Conservation (phyloP, 2,113 vertebrate genomes). For the Charadrius vociferus region DNA sequence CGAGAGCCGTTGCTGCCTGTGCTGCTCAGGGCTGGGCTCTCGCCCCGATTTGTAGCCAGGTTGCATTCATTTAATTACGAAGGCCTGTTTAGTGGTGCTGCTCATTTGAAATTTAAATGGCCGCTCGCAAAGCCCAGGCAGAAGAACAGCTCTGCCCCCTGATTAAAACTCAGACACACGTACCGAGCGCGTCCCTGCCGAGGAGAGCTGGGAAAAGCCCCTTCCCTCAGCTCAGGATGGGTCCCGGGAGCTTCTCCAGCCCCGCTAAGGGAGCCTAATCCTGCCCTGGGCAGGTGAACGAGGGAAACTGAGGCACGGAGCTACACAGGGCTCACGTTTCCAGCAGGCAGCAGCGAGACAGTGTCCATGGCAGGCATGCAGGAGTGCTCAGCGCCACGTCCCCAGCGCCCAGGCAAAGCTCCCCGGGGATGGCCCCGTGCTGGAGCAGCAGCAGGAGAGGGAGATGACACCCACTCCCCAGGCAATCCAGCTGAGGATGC, state of each 20-base stretch:
- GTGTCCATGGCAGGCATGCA: accelerated
- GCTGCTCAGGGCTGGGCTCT: neutral
- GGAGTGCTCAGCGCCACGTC: accelerated
- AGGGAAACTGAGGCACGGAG: neutral
- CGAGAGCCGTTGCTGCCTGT: neutral
- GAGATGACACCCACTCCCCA: neutral
- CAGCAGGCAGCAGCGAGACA: neutral
- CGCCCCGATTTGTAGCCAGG: neutral
- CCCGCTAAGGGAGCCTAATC: neutral
- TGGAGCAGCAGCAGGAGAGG: neutral
- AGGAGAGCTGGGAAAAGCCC: neutral
- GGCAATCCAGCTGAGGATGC: neutral
- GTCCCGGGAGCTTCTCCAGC: neutral
- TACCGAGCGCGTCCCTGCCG: accelerated
- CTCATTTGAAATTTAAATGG: neutral
- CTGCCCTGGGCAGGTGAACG: neutral
- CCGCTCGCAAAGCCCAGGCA: neutral
- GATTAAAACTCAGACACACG: neutral
- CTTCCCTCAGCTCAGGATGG: neutral
- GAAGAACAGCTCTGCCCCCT: neutral
- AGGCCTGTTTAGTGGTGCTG: neutral
- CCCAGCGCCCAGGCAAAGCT: neutral
- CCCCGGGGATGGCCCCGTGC: neutral
- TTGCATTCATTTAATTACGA: neutral
- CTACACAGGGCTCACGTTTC: accelerated